Base-by-base conservation (phyloP, 2,888 invertebrate genomes). In the Tipula confusa region DNA sequence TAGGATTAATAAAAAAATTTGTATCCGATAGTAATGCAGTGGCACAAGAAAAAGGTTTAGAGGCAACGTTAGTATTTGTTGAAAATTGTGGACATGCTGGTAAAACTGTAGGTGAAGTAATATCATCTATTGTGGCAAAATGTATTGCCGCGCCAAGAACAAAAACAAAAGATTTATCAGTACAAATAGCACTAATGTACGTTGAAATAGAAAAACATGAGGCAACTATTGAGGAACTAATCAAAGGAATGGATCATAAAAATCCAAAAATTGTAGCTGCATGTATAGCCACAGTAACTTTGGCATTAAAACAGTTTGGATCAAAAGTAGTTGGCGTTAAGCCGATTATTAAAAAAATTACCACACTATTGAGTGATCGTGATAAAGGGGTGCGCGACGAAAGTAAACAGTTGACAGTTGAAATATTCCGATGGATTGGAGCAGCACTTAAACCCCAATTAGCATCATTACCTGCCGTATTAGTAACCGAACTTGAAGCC, bases 201-300 rank as follows among this genome's bases (percentile, higher is more conserved):
- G 92, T 98, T 86, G 98, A 99, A 91, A 97, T 98, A 87, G 98
- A 99, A 88, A 98, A 97, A 88, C 95, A 96, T 85, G 98, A 98
- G 85, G 90, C 93, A 11, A 97, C 97, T 0, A 91, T 94, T 86
- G 98, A 98, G 86, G 98, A 98, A 89, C 91, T 99, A 1, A 90
- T 97, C 24, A 98, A 98, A 90, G 98, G 98, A 38, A 94, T 97
- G 90, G 96, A 97, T 80, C 96, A 96, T 86, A 99, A 99, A 89
- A 98, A 98, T 89, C 98, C 99, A 0, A 99, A 98, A 91, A 96
- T 97, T 84, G 96, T 97, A 0, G 91, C 95, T 0, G 97, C 95
- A 0, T 97, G 97, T 88, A 92, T 96, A 1, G 91, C 93, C 5
- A 93, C 95, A 0, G 89, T 95, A 6, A 94, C 95, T 29, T 92